Evolutionary conservation across 2,797 vertebrate species (phyloP).

Genomic region (Manis javanica): DNA sequence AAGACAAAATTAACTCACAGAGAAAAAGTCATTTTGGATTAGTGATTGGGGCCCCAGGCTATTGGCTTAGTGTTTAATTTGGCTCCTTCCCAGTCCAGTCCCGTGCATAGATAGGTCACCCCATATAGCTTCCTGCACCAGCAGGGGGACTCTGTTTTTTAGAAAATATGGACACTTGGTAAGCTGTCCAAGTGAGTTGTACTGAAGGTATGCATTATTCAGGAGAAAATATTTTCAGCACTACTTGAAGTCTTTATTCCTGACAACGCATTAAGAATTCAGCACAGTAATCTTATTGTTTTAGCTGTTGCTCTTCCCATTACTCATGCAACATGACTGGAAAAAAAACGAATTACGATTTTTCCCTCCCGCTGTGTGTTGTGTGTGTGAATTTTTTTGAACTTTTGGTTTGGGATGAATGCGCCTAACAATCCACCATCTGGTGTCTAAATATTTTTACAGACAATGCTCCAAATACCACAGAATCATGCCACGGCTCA

Average conservation of each 20-base stretch:
- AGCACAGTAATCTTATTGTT: constrained; percentile 68
- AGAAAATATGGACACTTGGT: constrained; percentile 58
- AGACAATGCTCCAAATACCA: constrained; percentile 73
- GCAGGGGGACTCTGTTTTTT: constrained; percentile 44
- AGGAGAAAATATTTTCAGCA: constrained; percentile 71
- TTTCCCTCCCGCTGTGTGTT: constrained; percentile 36
- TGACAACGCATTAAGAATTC: constrained; percentile 58
- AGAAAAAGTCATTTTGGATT: constrained; percentile 57
- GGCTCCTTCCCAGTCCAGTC: constrained; percentile 29
- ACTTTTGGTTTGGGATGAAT: constrained; percentile 75
- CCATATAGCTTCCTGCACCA: background rate
- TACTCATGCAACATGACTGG: constrained; percentile 65
- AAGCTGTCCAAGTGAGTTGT: constrained; percentile 69
- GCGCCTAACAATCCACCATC: constrained; percentile 59
- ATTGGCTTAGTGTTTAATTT: background rate
- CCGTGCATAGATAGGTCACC: background rate
- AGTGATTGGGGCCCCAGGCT: background rate
- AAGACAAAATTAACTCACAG: constrained; percentile 53
- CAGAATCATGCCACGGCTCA: constrained; percentile 63
- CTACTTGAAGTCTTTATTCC: constrained; percentile 70
- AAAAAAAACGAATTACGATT: constrained; percentile 70
- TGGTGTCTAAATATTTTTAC: constrained; percentile 72
- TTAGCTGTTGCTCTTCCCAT: constrained; percentile 81
- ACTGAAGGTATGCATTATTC: constrained; percentile 7
- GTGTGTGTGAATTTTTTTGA: constrained; percentile 64